Evolutionary conservation across 2,888 invertebrate genomes (phyloP).

Genomic region (Chrysopilus asiliformis): DNA sequence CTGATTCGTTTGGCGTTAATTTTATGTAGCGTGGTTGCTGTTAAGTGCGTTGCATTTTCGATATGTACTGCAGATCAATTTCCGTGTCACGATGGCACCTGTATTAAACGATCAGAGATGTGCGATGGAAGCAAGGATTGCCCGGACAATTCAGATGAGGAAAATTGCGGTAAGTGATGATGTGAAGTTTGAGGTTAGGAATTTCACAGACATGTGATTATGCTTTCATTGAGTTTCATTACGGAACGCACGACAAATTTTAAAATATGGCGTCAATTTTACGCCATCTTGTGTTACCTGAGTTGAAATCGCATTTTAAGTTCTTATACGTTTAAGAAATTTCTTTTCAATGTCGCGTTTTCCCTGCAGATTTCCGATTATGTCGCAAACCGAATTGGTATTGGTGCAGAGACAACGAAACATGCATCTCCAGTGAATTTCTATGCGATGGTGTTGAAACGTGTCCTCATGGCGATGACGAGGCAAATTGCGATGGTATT

Average conservation of each 20-base stretch:
- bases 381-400: conserved; percentile 32
- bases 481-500: conserved; percentile 27
- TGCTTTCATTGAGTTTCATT: too few species aligned
- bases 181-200: neutral
- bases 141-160: conserved; percentile 29
- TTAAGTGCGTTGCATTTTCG: too few species aligned
- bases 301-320: too few species aligned
- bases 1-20: too few species aligned
- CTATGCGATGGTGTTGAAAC: conserved; percentile 57
- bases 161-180: conserved; percentile 26
- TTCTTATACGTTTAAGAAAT: conserved; percentile 35
- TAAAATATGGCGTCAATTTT: too few species aligned
- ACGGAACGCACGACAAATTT: too few species aligned
- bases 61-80: conserved; percentile 38
- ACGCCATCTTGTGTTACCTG: too few species aligned
- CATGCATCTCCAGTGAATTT: conserved; percentile 56
- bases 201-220: too few species aligned
- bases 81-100: conserved; percentile 39
- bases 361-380: conserved; percentile 22
- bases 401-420: conserved; percentile 33
- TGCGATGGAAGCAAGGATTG: conserved; percentile 31
- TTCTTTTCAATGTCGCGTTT: too few species aligned
- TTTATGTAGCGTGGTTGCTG: too few species aligned
- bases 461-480: conserved; percentile 54
- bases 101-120: conserved; percentile 28